phyloP scores from a whole-genome alignment of 1,140 invertebrate genomes.

The Drosophila obscura region DNA sequence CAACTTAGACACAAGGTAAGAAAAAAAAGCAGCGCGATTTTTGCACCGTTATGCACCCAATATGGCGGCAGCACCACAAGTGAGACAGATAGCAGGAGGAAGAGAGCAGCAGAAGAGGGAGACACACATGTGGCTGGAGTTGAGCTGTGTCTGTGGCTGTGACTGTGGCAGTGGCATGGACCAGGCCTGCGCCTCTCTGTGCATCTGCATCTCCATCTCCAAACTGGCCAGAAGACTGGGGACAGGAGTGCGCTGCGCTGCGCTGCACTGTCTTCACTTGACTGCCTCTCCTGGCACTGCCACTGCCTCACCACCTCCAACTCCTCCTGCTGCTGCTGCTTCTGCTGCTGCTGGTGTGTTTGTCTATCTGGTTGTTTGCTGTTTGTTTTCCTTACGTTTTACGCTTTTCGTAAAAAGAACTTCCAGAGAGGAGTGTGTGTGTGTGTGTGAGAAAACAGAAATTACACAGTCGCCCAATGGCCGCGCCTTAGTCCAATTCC shows the following conservation, averaged over 20 bases:
- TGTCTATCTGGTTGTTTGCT: conserved; percentile 62
- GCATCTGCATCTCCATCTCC: conserved; percentile 67
- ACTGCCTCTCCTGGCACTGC: conserved; percentile 53
- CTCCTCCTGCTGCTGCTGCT: conserved; percentile 44
- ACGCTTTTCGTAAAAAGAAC: conserved; percentile 30
- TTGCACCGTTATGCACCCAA: conserved; percentile 81
- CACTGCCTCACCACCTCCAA: not conserved
- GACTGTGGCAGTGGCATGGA: conserved; percentile 12
- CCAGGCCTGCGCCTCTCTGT: conserved; percentile 2
- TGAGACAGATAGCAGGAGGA: conserved; percentile 2
- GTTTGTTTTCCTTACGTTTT: conserved; percentile 60
- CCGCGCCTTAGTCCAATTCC: conserved; percentile 72
- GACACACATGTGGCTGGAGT: conserved; percentile 58
- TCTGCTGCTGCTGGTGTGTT: conserved; percentile 27
- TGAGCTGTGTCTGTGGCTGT: conserved; percentile 34
- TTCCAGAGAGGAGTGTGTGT: conserved; percentile 34
- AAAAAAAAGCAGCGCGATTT: conserved; percentile 76
- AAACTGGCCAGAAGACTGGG: conserved; percentile 60
- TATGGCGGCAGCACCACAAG: conserved; percentile 63
- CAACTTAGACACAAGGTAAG: conserved; percentile 40
- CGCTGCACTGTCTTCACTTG: conserved; percentile 70
- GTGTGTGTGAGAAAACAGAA: conserved; percentile 70
- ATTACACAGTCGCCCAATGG: conserved; percentile 69
- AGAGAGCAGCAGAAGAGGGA: conserved; percentile 16
- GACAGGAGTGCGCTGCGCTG: conserved; percentile 1